Evolutionary conservation across 2,797 vertebrate species (phyloP), one percentile per base, ranked within the genome.

Genomic region (Brachyalestes nurse): DNA sequence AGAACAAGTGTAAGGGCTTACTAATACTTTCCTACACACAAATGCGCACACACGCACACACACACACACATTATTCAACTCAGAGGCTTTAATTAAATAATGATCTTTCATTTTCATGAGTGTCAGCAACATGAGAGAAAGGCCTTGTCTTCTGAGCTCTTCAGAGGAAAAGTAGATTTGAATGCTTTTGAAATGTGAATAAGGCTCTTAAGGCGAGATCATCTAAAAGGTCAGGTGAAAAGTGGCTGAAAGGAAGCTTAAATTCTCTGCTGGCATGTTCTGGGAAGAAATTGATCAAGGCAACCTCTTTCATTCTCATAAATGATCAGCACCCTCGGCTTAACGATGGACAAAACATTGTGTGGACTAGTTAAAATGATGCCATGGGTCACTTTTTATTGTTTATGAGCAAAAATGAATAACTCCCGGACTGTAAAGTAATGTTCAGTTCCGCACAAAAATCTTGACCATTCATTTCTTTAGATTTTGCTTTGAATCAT

Each of bases 1-100:
- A 98, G 88, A 98, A 94, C 92, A 98, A 98, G 88, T 98, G 97
- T 98, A 92, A 96, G 95, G 34, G 16, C 49, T 72, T 82, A 71
- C 60, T 72, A 57, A 60, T 66, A 28, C 73, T 28, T 45, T 38
- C 58, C 71, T 64, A n/a, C 34, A 45, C 40, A n/a, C 57, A 28
- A 42, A 34, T 38, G 5, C 14, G 34, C 58, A n/a, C 34, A 70
- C 55, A n/a, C 55, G n/a, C 55, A 34, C 49, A 13, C 14, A 49
- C 58, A 25, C 34, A 70, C 55, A 62, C 67, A 51, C 47, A 51
- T 51, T 51, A 0, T 51, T 51, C 0, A 13, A 16, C 12, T 66
- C 82, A n/a, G 49, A 76, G 51, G 28, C 67, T 53, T 72, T 25
- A 80, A 77, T 77, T 53, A 73, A 83, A 80, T 70, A 70, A 62